Conservation (phyloP, 92 coral and sea anemone species). For the Palythoa caribaeorum region DNA sequence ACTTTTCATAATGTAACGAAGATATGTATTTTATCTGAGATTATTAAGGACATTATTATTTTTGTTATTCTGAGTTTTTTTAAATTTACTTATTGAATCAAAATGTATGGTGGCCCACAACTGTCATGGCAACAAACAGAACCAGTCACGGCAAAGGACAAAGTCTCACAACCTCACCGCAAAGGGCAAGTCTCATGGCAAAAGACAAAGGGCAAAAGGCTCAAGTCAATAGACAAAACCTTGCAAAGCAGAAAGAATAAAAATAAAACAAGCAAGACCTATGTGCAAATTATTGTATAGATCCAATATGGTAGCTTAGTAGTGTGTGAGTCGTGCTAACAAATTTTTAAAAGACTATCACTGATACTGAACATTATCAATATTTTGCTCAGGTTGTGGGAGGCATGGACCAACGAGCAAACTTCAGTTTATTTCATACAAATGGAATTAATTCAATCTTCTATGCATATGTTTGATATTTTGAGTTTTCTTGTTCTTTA, state of each 20-base stretch:
- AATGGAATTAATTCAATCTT: not conserved
- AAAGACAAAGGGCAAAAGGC: not conserved
- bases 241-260: not conserved
- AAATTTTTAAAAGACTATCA: not conserved
- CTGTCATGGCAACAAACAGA: too few relatives aligned
- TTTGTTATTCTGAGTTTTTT: too few relatives aligned
- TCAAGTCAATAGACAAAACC: not conserved
- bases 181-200: not conserved
- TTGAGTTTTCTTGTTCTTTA: not conserved
- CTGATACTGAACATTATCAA: not conserved
- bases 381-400: not conserved
- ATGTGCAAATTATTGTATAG: not conserved
- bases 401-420: not conserved
- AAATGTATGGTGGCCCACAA: too few relatives aligned
- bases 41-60: too few relatives aligned
- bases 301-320: not conserved
- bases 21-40: too few relatives aligned
- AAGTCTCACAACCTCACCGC: too few relatives aligned
- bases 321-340: not conserved
- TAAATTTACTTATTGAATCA: too few relatives aligned
- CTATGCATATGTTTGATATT: not conserved
- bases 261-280: not conserved
- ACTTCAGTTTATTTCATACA: not conserved
- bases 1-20: too few relatives aligned
- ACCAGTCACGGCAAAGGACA: too few relatives aligned